These are phyloP conservation scores for Thumatha senex DNA, from an alignment of 2,888 invertebrate genomes.

Conservation along the genomic window DNA sequence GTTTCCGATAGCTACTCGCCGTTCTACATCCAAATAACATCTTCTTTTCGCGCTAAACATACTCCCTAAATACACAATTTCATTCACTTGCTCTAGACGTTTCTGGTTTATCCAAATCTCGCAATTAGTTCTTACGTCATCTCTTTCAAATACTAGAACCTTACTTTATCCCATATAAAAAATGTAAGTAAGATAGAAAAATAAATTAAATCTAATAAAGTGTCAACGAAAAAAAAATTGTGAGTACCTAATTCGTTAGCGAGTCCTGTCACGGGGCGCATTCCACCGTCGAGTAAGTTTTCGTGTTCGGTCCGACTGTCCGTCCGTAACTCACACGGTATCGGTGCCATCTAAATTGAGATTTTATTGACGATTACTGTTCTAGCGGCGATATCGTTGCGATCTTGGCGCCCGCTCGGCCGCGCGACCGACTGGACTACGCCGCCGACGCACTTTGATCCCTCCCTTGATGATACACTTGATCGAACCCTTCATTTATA, in stretches of 20 bases:
- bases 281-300: conserved; percentile 81
- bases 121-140: too few species aligned
- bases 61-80: too few species aligned
- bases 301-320: conserved; percentile 74
- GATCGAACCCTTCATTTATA: conserved; percentile 37
- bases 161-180: too few species aligned
- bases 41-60: too few species aligned
- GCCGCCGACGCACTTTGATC: conserved; percentile 56
- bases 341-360: conserved; percentile 83
- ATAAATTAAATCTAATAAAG: conserved; percentile 43
- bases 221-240: conserved; percentile 51
- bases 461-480: conserved; percentile 40
- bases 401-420: conserved; percentile 80
- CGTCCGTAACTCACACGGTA: conserved; percentile 81
- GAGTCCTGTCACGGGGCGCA: conserved; percentile 74
- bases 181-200: conserved; percentile 37
- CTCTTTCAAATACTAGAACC: too few species aligned
- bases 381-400: conserved; percentile 80
- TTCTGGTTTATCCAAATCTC: too few species aligned
- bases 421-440: conserved; percentile 57
- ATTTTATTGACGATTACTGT: conserved; percentile 84
- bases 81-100: too few species aligned
- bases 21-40: too few species aligned
- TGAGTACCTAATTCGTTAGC: conserved; percentile 79
- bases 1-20: too few species aligned